phyloP scores from a whole-genome alignment of 2,113 vertebrate genomes.

The Mustela lutreola region DNA sequence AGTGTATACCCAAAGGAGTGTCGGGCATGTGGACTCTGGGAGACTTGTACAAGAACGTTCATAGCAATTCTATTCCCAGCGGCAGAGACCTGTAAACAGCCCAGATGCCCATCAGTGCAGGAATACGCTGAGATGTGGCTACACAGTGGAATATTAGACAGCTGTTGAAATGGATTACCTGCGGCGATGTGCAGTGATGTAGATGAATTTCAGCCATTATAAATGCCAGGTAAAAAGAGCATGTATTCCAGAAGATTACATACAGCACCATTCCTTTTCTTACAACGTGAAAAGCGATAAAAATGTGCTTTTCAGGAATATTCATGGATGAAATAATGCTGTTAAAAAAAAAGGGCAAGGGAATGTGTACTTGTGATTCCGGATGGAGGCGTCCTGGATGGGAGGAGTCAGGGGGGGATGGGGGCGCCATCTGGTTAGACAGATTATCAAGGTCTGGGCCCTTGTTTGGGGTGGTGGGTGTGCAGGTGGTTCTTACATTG shows the following conservation, averaged over 20 bases:
- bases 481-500: background rate
- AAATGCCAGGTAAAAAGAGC: background rate
- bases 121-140: background rate
- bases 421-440: background rate
- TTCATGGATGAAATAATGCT: background rate
- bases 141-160: conserved; percentile 64
- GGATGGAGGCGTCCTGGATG: background rate
- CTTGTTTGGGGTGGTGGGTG: background rate
- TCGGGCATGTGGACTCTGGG: rapidly evolving
- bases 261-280: background rate
- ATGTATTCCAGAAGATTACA: background rate
- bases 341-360: background rate
- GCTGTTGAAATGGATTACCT: conserved; percentile 64
- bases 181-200: background rate
- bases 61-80: background rate
- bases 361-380: background rate
- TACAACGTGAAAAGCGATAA: background rate
- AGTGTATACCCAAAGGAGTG: background rate
- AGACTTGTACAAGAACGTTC: background rate
- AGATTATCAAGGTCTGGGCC: background rate
- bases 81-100: background rate
- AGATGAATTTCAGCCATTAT: background rate
- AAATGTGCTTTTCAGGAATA: background rate
- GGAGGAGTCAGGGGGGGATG: rapidly evolving
- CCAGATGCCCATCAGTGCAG: conserved; percentile 6